Percentiles rank a stretch among this genome's conserved stretches.
phyloP scores from a whole-genome alignment of 1,140 invertebrate species.

The Papilio polyxenes region DNA sequence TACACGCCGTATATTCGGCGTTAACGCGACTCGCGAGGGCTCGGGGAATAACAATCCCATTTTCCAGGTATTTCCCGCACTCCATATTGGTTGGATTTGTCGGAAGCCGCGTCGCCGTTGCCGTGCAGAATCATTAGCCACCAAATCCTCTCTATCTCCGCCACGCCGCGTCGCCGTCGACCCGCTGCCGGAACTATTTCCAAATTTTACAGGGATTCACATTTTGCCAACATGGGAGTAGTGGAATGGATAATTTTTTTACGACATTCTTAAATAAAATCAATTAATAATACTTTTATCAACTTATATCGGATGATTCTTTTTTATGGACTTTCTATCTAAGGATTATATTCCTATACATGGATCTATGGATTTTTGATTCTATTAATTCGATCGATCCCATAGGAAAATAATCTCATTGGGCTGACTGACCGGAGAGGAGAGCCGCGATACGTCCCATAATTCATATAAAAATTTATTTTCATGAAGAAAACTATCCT shows the following conservation, averaged over 20 bases:
- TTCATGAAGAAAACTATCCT: too few species aligned
- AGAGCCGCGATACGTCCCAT: too few species aligned
- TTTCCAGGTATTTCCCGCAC: conserved; percentile 74
- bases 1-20: conserved; percentile 65
- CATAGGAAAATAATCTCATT: too few species aligned
- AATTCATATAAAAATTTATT: too few species aligned
- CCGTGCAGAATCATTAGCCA: conserved; percentile 66
- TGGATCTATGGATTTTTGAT: too few species aligned
- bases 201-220: conserved; percentile 61
- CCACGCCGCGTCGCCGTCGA: conserved; percentile 49
- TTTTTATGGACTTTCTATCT: too few species aligned
- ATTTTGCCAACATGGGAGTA: conserved; percentile 25
- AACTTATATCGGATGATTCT: too few species aligned
- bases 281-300: too few species aligned
- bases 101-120: conserved; percentile 51
- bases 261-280: too few species aligned
- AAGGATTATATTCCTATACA: too few species aligned
- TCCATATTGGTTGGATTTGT: conserved; percentile 76
- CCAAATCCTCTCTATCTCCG: conserved; percentile 58
- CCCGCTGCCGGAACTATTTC: conserved; percentile 49
- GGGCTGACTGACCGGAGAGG: too few species aligned
- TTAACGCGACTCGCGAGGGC: conserved; percentile 57
- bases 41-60: conserved; percentile 66
- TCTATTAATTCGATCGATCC: too few species aligned
- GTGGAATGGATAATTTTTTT: background rate